These are phyloP conservation scores for Drosophila eohydei DNA, from an alignment of 2,888 invertebrate genomes.

Conservation along the genomic window DNA sequence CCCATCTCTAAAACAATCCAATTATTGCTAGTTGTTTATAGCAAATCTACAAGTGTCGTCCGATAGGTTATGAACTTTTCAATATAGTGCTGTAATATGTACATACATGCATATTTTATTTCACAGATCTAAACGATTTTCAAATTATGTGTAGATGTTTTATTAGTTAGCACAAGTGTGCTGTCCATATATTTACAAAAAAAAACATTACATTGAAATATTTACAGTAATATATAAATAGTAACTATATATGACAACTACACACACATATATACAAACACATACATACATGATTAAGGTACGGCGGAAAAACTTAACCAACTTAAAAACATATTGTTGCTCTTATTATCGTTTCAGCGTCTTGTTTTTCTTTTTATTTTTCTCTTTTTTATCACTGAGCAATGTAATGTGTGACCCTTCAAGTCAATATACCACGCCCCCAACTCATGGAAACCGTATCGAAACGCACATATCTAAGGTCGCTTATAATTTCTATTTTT, in stretches of 20 bases:
- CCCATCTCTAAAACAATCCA: conserved; percentile 10
- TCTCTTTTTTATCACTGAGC: conserved; percentile 80
- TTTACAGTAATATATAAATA: conserved; percentile 16
- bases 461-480: conserved; percentile 76
- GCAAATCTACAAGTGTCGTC: conserved; percentile 1
- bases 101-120: conserved; percentile 7
- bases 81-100: not conserved
- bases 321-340: conserved; percentile 82
- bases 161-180: conserved; percentile 9
- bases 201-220: not conserved
- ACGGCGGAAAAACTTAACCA: conserved; percentile 71
- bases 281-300: conserved; percentile 59
- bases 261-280: conserved; percentile 20
- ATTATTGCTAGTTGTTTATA: conserved; percentile 2
- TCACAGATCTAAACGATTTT: conserved; percentile 3
- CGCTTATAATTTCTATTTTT: conserved; percentile 80
- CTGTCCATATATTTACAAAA: not conserved
- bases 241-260: conserved; percentile 23
- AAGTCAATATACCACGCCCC: conserved; percentile 76
- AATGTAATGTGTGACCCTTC: conserved; percentile 80
- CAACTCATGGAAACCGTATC: conserved; percentile 77
- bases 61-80: not conserved
- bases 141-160: conserved; percentile 5
- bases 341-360: conserved; percentile 84
- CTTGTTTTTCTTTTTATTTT: conserved; percentile 81